Evolutionary conservation across 2,113 vertebrate genomes (phyloP).

Genomic region (Climacteris rufus): DNA sequence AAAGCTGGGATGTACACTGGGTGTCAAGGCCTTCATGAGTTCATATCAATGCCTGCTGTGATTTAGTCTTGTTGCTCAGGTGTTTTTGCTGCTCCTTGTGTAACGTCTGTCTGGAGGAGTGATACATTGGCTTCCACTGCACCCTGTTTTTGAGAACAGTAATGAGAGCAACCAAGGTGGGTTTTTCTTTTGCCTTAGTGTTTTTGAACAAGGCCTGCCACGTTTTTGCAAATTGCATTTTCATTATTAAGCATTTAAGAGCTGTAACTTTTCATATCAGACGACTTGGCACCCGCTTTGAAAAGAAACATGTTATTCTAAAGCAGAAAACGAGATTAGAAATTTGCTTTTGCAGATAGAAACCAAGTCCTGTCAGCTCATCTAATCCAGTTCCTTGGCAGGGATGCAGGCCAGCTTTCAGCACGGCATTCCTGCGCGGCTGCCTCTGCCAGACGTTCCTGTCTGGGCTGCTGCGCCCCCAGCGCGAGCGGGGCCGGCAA

Average conservation of each 20-base stretch:
- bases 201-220: neutral
- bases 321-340: neutral
- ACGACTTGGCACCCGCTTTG: neutral
- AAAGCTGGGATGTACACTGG: neutral
- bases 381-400: neutral
- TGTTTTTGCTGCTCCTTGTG: neutral
- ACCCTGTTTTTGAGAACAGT: neutral
- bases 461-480: neutral
- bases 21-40: neutral
- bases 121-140: neutral
- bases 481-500: fast-evolving
- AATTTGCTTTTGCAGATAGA: neutral
- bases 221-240: neutral
- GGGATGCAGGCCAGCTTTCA: neutral
- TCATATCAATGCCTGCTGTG: neutral
- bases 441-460: neutral
- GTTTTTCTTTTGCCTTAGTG: neutral
- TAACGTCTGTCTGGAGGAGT: neutral
- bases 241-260: neutral
- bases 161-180: neutral
- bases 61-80: neutral
- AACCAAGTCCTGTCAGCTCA: neutral
- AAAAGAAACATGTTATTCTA: neutral
- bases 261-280: neutral
- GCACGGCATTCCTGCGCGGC: neutral